These are phyloP conservation scores for Odontocerum albicorne DNA, from an alignment of 2,888 invertebrate genomes.

Conservation along the genomic window DNA sequence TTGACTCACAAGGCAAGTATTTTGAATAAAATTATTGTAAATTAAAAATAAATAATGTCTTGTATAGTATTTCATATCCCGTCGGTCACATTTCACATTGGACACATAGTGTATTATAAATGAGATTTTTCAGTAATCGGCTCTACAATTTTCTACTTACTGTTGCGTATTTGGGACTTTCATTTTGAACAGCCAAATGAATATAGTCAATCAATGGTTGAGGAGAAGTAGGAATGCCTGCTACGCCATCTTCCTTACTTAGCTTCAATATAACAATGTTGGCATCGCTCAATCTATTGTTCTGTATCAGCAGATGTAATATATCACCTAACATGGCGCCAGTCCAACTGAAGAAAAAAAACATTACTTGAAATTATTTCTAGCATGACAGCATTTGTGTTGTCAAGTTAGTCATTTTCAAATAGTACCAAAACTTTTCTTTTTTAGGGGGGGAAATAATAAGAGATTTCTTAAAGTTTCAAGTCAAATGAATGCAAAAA, in stretches of 20 bases:
- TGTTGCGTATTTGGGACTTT: slow-evolving; percentile 55
- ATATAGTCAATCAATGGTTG: slow-evolving; percentile 54
- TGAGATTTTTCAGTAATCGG: neutral
- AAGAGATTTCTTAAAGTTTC: no score
- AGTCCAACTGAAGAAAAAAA: slow-evolving; percentile 50
- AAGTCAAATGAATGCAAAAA: no score
- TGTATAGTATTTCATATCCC: no score
- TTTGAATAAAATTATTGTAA: no score
- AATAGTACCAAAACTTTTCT: no score
- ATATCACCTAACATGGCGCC: slow-evolving; percentile 64
- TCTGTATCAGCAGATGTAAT: slow-evolving; percentile 51
- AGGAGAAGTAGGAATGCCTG: slow-evolving; percentile 59
- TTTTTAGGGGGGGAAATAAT: no score
- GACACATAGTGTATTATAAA: no score
- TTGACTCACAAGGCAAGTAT: no score
- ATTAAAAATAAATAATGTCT: no score
- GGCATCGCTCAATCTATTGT: slow-evolving; percentile 56
- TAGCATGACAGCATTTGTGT: no score
- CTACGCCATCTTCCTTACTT: slow-evolving; percentile 50
- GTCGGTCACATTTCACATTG: neutral
- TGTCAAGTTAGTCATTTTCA: no score
- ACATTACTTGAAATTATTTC: neutral
- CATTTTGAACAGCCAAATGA: slow-evolving; percentile 56
- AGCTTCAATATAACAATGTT: slow-evolving; percentile 56
- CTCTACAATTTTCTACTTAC: slow-evolving; percentile 43